Evolutionary conservation across 2,113 vertebrate genomes (phyloP).

Genomic region (Ctenodactylus gundi): DNA sequence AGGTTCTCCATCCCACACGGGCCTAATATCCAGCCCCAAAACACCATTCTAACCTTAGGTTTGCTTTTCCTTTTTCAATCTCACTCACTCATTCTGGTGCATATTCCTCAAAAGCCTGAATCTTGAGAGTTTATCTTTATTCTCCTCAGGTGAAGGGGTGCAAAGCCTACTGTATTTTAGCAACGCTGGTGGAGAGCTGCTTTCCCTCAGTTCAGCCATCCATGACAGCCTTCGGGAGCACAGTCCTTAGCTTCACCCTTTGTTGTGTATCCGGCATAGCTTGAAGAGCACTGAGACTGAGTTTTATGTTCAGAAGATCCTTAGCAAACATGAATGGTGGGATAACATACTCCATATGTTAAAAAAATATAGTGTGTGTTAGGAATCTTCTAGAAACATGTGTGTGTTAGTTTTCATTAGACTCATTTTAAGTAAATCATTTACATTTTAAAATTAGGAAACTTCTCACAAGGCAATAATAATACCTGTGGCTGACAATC

Average conservation of each 20-base stretch:
- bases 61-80: neutral
- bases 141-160: neutral
- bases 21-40: neutral
- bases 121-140: too few relatives aligned
- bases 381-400: neutral
- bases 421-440: neutral
- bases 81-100: neutral
- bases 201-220: neutral
- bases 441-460: neutral
- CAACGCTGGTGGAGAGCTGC: neutral
- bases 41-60: neutral
- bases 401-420: neutral
- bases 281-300: neutral
- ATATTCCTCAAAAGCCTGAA: neutral
- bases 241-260: neutral
- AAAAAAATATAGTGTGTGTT: constrained; percentile 4
- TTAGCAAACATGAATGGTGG: neutral
- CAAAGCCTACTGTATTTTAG: neutral
- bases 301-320: neutral
- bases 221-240: neutral
- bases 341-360: neutral
- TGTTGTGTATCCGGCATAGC: neutral
- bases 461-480: neutral
- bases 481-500: too few relatives aligned
- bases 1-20: neutral